Base-by-base conservation (phyloP, 2,888 invertebrate species). In the Gortyna flavago region DNA sequence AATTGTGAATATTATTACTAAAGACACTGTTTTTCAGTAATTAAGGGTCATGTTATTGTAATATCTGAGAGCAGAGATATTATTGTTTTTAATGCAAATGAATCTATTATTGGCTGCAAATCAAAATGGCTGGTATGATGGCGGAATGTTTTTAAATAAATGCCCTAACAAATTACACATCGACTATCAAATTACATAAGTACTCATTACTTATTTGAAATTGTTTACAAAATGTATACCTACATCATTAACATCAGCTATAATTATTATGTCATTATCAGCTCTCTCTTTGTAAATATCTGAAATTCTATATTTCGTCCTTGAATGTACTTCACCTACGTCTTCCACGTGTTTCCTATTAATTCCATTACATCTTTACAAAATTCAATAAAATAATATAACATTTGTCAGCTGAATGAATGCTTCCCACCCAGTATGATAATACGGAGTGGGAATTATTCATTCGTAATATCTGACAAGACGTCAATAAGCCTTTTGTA, bases 401-500 rank as follows among this genome's bases (percentile, higher is more conserved):
- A 54, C 25, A 25, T 54, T 54, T 54, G 25, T n/a, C 25, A 54
- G 25, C 11, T 9, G 9, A 25, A 54, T 25, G 51, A 54, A 7
- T 25, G 25, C 8, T 54, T 25, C 51, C 25, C 51, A 54, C 9
- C 25, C 25, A 2, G 51, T 9, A 54, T 54, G 2, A 48, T 35
- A 38, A 57, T 57, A 61, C 57, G 72, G 29, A 9, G 8, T 32
- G 1, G 7, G 9, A 51, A 62, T 32, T 35, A 64, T 59, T 67
- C 38, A 57, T 16, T 44, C 68, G 32, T 54, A 38, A 71, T 59
- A 59, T 67, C 32, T 54, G 62, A 71, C 66, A 70, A 64, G 59
- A 44, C 44, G 54, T 57, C 68, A 75, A 72, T 57, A 80, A 79
- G 65, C 69, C 61, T 29, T 72, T 41, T 35, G 69, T 57, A 69